A percentile compares a stretch with the other conserved stretches of the same genome.
These are phyloP conservation scores for Rhaphigaster nebulosa DNA, from an alignment of 2,888 invertebrate species.

Conservation along the genomic window DNA sequence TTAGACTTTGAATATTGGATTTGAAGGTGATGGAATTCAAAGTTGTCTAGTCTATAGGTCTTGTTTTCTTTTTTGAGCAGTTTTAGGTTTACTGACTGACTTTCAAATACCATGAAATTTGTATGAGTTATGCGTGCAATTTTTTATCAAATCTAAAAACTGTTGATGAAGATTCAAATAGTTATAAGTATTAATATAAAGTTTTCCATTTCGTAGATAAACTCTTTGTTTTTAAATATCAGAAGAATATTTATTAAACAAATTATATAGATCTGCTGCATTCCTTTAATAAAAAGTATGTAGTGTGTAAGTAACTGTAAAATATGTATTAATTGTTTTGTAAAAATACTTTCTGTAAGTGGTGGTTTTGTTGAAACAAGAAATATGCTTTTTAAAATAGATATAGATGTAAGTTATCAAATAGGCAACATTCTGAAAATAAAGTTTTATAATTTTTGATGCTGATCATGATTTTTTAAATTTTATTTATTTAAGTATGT, in stretches of 20 bases:
- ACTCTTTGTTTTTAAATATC: neutral
- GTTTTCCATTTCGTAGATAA: neutral
- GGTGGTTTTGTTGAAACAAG: constrained; percentile 10
- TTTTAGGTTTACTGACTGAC: constrained; percentile 21
- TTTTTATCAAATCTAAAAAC: neutral
- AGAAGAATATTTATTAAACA: neutral
- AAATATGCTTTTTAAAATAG: neutral
- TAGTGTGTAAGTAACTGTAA: constrained; percentile 1
- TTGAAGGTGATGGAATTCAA: constrained; percentile 26
- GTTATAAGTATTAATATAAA: neutral
- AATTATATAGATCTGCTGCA: constrained; percentile 42
- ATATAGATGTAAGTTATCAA: neutral
- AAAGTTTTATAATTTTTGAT: constrained; percentile 40
- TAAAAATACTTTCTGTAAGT: neutral
- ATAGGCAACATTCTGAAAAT: neutral
- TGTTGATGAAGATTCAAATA: neutral
- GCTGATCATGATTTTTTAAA: neutral
- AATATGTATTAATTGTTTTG: constrained; percentile 19
- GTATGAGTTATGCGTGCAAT: neutral
- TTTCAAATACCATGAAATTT: neutral
- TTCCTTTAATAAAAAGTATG: constrained; percentile 7
- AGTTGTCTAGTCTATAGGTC: constrained; percentile 31
- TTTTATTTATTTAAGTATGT: no score
- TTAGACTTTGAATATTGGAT: constrained; percentile 6
- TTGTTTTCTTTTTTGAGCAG: constrained; percentile 32